phyloP scores from a whole-genome alignment of 1,140 invertebrate species.

The Drosophila willistoni region DNA sequence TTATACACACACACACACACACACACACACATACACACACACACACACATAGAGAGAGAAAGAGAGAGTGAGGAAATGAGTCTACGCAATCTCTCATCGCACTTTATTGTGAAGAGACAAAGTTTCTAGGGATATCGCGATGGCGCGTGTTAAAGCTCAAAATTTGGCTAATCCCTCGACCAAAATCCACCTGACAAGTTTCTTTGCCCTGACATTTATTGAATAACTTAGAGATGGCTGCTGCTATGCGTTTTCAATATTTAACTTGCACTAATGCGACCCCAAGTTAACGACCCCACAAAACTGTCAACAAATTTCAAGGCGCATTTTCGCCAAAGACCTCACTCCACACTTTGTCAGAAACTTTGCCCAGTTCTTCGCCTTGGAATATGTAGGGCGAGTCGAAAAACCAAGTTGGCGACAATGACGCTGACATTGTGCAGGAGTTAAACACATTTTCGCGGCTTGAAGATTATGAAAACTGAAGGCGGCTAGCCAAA shows the following conservation, averaged over 20 bases:
- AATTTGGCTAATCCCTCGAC: conserved; percentile 65
- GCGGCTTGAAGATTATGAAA: conserved; percentile 68
- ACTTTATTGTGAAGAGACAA: conserved; percentile 23
- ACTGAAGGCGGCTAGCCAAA: conserved; percentile 36
- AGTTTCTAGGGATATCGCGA: neutral
- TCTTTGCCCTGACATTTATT: conserved; percentile 68
- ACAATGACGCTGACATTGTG: conserved; percentile 67
- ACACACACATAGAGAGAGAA: conserved; percentile 25
- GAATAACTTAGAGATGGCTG: conserved; percentile 65
- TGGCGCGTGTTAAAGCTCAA: conserved; percentile 60
- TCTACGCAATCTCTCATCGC: conserved; percentile 26
- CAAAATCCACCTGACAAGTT: conserved; percentile 60
- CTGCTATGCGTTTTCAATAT: conserved; percentile 60
- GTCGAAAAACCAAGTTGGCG: conserved; percentile 47
- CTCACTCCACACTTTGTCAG: conserved; percentile 38
- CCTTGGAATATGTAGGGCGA: conserved; percentile 20
- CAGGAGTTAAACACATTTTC: conserved; percentile 70
- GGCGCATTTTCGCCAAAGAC: conserved; percentile 49
- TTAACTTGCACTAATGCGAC: conserved; percentile 70
- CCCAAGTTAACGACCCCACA: conserved; percentile 57
- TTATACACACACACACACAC: conserved; percentile 7
- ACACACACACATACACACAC: conserved; percentile 9
- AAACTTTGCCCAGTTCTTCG: conserved; percentile 63
- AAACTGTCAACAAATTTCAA: conserved; percentile 72
- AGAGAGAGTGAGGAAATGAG: too few species aligned